These are phyloP conservation scores for Sylvilagus floridanus DNA, from an alignment of 2,797 vertebrate species.

Conservation along the genomic window DNA sequence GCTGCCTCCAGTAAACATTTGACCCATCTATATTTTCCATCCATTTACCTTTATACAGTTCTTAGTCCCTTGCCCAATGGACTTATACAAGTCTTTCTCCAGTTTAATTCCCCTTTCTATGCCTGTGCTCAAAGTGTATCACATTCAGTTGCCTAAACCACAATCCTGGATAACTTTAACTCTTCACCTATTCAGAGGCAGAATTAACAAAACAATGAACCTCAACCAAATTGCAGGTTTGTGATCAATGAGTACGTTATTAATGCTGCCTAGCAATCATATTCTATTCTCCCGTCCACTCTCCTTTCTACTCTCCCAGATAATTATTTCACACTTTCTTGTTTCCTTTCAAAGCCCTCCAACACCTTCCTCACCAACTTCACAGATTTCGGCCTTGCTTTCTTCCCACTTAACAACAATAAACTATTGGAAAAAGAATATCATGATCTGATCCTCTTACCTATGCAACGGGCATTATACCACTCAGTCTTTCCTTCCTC, in stretches of 20 bases:
- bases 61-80: neutral
- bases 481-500: neutral
- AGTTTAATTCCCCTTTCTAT: neutral
- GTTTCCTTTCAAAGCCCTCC: neutral
- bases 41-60: neutral
- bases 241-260: neutral
- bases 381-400: slow-evolving; percentile 2
- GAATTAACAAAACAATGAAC: neutral
- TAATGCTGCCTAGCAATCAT: neutral
- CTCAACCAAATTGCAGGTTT: neutral
- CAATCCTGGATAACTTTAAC: neutral
- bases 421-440: slow-evolving; percentile 7
- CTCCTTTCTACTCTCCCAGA: neutral
- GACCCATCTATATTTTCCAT: neutral
- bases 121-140: neutral
- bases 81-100: neutral
- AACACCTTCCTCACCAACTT: neutral
- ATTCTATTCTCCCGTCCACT: neutral
- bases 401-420: neutral
- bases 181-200: neutral
- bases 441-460: neutral
- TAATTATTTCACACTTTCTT: neutral
- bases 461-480: neutral
- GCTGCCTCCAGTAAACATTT: neutral
- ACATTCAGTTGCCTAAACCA: neutral